Conservation (phyloP, 2,797 vertebrate genomes). For the Cossypha dichroa region DNA sequence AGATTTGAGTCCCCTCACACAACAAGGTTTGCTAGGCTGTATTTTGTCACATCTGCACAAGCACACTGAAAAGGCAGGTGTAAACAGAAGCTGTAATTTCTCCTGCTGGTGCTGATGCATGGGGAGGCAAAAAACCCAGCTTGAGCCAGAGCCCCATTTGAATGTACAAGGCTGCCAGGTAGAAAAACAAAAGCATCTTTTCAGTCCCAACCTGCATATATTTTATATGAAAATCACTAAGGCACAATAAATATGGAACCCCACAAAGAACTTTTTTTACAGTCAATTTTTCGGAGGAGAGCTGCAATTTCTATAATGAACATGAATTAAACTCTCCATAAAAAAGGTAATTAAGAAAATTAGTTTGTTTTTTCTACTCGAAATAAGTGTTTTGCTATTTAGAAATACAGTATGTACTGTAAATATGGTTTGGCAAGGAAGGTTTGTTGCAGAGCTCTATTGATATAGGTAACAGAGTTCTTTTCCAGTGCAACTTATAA, state of each 20-base stretch:
- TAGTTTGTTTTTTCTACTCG: neutral
- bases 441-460: neutral
- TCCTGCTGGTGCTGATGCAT: conserved; percentile 34
- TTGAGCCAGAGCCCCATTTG: neutral
- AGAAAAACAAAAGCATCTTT: conserved; percentile 22
- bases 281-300: conserved; percentile 30
- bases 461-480: neutral
- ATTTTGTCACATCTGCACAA: conserved; percentile 39
- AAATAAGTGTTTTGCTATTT: conserved; percentile 19
- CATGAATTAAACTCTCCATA: conserved; percentile 35
- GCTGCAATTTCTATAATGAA: conserved; percentile 42
- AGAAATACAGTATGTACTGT: neutral
- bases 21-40: neutral
- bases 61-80: conserved; percentile 7
- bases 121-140: conserved; percentile 8
- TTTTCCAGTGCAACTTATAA: neutral
- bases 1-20: neutral
- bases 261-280: neutral
- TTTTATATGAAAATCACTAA: conserved; percentile 46
- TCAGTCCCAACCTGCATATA: neutral
- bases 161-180: conserved; percentile 8
- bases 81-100: conserved; percentile 39
- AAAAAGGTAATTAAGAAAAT: conserved; percentile 66
- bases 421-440: neutral
- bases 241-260: conserved; percentile 14